Base-by-base conservation (phyloP, 2,113 vertebrate genomes). In the Alligator sinensis region DNA sequence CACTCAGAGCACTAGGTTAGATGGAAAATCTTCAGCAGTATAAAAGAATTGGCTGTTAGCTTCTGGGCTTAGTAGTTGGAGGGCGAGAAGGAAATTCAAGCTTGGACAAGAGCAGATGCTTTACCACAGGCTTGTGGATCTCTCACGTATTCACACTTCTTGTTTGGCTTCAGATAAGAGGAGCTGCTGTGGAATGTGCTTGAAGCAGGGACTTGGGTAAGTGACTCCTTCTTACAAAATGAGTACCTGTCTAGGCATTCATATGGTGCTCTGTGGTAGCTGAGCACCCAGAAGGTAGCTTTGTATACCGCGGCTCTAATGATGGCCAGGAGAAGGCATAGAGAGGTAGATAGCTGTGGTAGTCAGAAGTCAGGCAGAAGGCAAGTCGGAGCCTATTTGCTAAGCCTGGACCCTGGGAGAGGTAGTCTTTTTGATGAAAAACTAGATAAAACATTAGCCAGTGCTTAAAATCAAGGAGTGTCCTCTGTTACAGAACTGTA, bases 181-280 rank as follows among this genome's bases (percentile, higher is more conserved):
- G 88, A 84, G 0, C 78, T 12, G 3, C 92, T 77, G 84, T 94
- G 96, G 96, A 96, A 96, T 96, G 91, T 90, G 95, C 96, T 97
- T 59, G 95, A 94, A 97, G 96, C 95, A 60, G 86, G 90, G 93
- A 94, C 96, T 97, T 97, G 91, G 92, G 94, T 92, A 94, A 94
- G 74, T 94, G 90, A 90, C 21, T 90, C 82, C 90, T 92, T 25
- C 78, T 85, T 58, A 80, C 88, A 80, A 47, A 34, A 61, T 14
- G 82, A 94, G 63, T 86, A 88, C 89, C 93, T 83, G 84, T 27
- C 81, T 30, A 1, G 55, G 34, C 22, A 24, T 78, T 94, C 61
- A 81, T 59, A 21, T 59, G 4, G 1, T 2, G 28, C 76, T 82
- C 34, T 5, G 0, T 0, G 0, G 34, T 2, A 25, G 77, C 63